These are phyloP conservation scores for Salarias fasciatus DNA, from an alignment of 2,797 vertebrate species.

Conservation along the genomic window DNA sequence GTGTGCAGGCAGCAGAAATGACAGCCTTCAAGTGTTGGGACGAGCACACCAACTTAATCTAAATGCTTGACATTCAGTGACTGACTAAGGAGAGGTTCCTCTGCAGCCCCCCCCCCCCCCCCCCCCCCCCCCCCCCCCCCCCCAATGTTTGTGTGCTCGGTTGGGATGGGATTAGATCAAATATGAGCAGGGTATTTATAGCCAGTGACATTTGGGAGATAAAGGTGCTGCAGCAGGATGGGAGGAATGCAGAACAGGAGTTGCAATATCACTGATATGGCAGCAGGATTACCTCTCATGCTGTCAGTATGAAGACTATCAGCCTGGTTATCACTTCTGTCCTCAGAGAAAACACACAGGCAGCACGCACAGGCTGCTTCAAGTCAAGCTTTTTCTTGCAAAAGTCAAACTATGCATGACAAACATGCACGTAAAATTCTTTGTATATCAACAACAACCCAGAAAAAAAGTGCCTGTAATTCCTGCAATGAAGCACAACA, in stretches of 20 bases:
- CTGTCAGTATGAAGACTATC: conserved; percentile 37
- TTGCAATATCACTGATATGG: conserved; percentile 48
- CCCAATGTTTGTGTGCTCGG: conserved; percentile 24
- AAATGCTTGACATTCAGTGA: background rate
- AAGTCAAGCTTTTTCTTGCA: background rate
- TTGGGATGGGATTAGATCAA: conserved; percentile 56
- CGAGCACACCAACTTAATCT: no score
- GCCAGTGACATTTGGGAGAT: conserved; percentile 68
- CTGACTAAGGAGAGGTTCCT: background rate
- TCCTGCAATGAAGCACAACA: conserved; percentile 12
- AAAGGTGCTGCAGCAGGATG: conserved; percentile 54
- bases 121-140: background rate
- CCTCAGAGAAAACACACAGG: conserved; percentile 12
- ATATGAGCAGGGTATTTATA: conserved; percentile 72
- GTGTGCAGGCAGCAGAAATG: background rate
- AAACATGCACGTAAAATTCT: background rate
- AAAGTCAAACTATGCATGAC: background rate
- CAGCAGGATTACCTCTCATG: conserved; percentile 49
- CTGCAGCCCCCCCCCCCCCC: background rate
- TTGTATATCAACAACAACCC: conserved; percentile 3
- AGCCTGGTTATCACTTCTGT: conserved; percentile 28
- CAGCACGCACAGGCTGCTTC: background rate
- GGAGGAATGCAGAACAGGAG: conserved; percentile 49
- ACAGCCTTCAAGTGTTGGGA: no score
- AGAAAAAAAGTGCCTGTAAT: background rate